Percentiles rank a stretch among this genome's conserved stretches.
These are phyloP conservation scores for Neomicropteryx cornuta DNA, from an alignment of 1,140 invertebrate species.

Conservation along the genomic window DNA sequence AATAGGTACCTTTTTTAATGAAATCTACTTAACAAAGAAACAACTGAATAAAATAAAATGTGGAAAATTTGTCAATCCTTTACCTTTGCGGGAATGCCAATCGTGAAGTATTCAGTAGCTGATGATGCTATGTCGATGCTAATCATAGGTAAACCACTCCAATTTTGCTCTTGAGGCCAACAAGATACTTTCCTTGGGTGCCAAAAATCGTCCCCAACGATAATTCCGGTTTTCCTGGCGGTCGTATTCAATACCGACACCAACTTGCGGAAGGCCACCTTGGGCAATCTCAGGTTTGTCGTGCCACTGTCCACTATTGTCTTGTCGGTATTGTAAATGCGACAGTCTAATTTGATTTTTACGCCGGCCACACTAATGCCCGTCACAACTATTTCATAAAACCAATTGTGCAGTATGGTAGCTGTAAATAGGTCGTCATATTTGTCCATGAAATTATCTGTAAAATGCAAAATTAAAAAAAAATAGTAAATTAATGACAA, in stretches of 20 bases:
- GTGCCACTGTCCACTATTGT: constrained; percentile 16
- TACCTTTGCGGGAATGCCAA: no score
- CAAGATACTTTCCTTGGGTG: background rate
- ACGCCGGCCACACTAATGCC: constrained; percentile 8
- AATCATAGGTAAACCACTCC: background rate
- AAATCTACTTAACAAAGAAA: no score
- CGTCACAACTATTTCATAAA: constrained; percentile 15
- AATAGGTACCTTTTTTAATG: no score
- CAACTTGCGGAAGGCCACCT: constrained; percentile 9
- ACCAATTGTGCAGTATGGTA: constrained; percentile 12
- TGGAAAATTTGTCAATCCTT: no score
- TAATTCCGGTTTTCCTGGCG: no score
- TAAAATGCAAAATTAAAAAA: constrained; percentile 5
- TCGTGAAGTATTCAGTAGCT: no score
- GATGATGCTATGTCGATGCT: no score
- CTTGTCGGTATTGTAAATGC: constrained; percentile 10
- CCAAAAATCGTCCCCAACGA: no score
- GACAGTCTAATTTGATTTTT: constrained; percentile 10
- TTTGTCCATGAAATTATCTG: constrained; percentile 14
- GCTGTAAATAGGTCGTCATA: constrained; percentile 10
- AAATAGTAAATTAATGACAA: no score
- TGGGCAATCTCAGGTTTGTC: constrained; percentile 12
- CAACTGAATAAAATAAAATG: no score
- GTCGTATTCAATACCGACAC: background rate
- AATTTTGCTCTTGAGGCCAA: background rate